Conservation (phyloP, 1,140 invertebrate species). For the Penaeus chinensis region DNA sequence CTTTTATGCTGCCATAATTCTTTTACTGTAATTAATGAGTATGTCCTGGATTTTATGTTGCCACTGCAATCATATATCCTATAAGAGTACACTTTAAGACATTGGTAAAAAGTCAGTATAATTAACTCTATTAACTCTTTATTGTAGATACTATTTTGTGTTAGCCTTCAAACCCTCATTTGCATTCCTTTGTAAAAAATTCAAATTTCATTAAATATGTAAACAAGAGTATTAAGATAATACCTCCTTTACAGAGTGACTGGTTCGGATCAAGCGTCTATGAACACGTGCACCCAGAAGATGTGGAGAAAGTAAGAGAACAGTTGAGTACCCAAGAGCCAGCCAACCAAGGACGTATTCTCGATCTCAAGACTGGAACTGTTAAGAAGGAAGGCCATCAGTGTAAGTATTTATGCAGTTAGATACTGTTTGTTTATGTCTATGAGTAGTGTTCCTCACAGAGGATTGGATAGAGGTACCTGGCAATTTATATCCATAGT, state of each 20-base stretch:
- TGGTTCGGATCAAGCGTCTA: constrained; percentile 97
- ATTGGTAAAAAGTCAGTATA: not conserved
- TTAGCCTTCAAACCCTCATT: not conserved
- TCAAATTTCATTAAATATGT: constrained; percentile 28
- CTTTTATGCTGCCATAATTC: too few species aligned
- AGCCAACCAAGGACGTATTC: constrained; percentile 93
- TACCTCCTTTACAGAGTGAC: constrained; percentile 78
- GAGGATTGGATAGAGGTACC: too few species aligned
- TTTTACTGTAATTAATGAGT: too few species aligned
- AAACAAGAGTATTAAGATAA: constrained; percentile 61
- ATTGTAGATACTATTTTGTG: not conserved
- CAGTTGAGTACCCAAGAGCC: constrained; percentile 97
- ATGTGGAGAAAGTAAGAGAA: constrained; percentile 94
- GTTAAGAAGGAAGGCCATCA: constrained; percentile 99
- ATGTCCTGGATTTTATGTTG: too few species aligned
- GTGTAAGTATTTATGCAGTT: constrained; percentile 74
- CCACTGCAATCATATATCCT: too few species aligned
- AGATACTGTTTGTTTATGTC: not conserved
- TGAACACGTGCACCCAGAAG: constrained; percentile 97
- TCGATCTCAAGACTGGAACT: constrained; percentile 98
- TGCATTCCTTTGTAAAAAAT: not conserved
- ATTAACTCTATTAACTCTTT: not conserved
- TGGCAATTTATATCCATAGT: too few species aligned
- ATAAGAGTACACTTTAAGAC: too few species aligned
- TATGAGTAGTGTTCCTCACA: too few species aligned